Evolutionary conservation across 2,888 invertebrate genomes (phyloP).

Genomic region (Poecilus cupreus): DNA sequence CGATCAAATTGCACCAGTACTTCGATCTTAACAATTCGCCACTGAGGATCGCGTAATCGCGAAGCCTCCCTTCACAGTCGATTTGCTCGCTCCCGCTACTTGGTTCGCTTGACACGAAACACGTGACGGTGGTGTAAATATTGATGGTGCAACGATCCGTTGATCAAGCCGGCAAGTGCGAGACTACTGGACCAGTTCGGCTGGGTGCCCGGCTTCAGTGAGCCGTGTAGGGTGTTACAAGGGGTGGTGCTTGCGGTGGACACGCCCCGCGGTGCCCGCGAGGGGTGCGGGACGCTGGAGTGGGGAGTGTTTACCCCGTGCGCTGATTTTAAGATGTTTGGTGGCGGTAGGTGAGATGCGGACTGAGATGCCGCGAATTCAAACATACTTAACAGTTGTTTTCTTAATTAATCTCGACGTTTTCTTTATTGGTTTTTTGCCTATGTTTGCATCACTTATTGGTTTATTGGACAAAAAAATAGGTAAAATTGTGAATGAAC

Average conservation of each 20-base stretch:
- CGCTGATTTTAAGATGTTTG: background rate
- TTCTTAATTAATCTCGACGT: too few relatives aligned
- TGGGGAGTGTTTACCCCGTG: background rate
- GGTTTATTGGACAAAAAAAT: too few relatives aligned
- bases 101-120: background rate
- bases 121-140: constrained; percentile 40
- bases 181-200: constrained; percentile 43
- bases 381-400: background rate
- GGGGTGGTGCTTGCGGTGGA: background rate
- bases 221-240: constrained; percentile 43
- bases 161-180: constrained; percentile 39
- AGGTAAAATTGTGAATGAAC: too few relatives aligned
- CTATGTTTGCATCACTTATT: too few relatives aligned
- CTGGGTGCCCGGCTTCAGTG: constrained; percentile 37
- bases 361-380: background rate
- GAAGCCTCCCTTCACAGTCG: constrained; percentile 9
- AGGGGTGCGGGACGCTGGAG: background rate
- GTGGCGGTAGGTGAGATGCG: background rate
- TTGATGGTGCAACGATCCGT: constrained; percentile 40
- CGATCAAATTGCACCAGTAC: background rate
- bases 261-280: background rate
- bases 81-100: constrained; percentile 18
- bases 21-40: background rate
- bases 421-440: too few relatives aligned
- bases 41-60: background rate